phyloP scores from a whole-genome alignment of 2,797 vertebrate genomes.

The Spea hammondii region DNA sequence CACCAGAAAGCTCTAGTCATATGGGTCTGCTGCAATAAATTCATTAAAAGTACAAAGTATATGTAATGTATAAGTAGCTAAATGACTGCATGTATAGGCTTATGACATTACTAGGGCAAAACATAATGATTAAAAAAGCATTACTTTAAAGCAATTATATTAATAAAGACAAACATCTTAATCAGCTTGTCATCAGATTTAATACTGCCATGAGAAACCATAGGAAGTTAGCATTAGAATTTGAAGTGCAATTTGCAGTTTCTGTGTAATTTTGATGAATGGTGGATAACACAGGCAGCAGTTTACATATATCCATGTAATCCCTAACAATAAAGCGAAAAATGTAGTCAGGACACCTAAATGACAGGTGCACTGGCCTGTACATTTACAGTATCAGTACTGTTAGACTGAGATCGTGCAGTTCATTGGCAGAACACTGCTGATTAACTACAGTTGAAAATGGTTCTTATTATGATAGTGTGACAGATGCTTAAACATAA shows the following conservation, averaged over 20 bases:
- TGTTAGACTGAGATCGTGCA: slow-evolving; percentile 30
- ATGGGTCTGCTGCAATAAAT: too few species aligned
- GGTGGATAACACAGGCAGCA: slow-evolving; percentile 18
- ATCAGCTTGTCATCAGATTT: slow-evolving; percentile 43
- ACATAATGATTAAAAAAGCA: not conserved
- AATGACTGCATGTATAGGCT: not conserved
- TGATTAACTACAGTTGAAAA: slow-evolving; percentile 50
- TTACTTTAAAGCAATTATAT: slow-evolving; percentile 18
- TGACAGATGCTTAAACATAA: slow-evolving; percentile 54
- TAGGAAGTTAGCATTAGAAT: slow-evolving; percentile 42
- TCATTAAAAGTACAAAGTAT: too few species aligned
- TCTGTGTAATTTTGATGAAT: slow-evolving; percentile 35
- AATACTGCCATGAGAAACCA: slow-evolving; percentile 34
- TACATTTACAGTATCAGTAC: slow-evolving; percentile 5
- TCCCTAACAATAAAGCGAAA: slow-evolving; percentile 24
- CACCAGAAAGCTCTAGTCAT: too few species aligned
- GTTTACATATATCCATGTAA: slow-evolving; percentile 33
- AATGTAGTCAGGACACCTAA: slow-evolving; percentile 8
- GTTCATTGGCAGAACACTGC: slow-evolving; percentile 41
- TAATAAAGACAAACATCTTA: slow-evolving; percentile 36
- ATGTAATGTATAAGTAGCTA: not conserved
- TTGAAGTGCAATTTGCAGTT: slow-evolving; percentile 42
- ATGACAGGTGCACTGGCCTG: slow-evolving; percentile 29
- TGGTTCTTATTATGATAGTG: slow-evolving; percentile 47
- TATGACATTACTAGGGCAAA: not conserved